Evolutionary conservation across 2,888 invertebrate species (phyloP).

Genomic region (Lomographa bimaculata): DNA sequence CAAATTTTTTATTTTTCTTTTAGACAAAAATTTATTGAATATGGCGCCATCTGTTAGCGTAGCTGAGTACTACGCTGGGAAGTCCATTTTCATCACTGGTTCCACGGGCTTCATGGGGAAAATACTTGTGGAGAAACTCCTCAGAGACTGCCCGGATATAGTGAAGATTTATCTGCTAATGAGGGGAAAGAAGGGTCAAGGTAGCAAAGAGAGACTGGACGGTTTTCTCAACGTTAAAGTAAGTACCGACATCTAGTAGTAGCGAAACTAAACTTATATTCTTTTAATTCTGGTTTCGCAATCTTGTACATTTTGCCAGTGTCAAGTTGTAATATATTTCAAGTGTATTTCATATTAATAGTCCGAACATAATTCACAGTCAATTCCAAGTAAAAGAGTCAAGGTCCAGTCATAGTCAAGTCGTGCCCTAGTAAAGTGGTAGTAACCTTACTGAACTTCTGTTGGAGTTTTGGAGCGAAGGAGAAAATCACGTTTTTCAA

Average conservation of each 20-base stretch:
- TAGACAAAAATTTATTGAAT: constrained; percentile 29
- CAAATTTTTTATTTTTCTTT: too few relatives aligned
- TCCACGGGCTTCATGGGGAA: constrained; percentile 94
- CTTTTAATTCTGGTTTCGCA: too few relatives aligned
- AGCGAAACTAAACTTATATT: constrained; percentile 26
- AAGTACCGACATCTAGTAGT: constrained; percentile 51
- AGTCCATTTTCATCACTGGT: constrained; percentile 90
- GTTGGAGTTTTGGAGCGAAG: too few relatives aligned
- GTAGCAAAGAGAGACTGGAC: constrained; percentile 84
- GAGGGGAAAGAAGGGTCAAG: constrained; percentile 88
- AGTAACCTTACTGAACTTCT: too few relatives aligned
- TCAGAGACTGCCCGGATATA: constrained; percentile 88
- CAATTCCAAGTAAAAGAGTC: too few relatives aligned
- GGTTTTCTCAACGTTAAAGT: constrained; percentile 79
- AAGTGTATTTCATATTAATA: too few relatives aligned
- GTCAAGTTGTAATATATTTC: too few relatives aligned
- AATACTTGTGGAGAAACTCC: constrained; percentile 90
- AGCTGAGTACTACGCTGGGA: constrained; percentile 82
- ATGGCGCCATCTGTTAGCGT: constrained; percentile 71
- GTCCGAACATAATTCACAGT: too few relatives aligned
- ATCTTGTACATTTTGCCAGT: too few relatives aligned
- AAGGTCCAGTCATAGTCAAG: too few relatives aligned
- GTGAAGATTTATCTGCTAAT: constrained; percentile 87
- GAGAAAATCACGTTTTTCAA: too few relatives aligned
- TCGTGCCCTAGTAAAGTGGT: too few relatives aligned